These are phyloP conservation scores for Alces alces DNA, from an alignment of 2,113 vertebrate genomes.

Conservation along the genomic window DNA sequence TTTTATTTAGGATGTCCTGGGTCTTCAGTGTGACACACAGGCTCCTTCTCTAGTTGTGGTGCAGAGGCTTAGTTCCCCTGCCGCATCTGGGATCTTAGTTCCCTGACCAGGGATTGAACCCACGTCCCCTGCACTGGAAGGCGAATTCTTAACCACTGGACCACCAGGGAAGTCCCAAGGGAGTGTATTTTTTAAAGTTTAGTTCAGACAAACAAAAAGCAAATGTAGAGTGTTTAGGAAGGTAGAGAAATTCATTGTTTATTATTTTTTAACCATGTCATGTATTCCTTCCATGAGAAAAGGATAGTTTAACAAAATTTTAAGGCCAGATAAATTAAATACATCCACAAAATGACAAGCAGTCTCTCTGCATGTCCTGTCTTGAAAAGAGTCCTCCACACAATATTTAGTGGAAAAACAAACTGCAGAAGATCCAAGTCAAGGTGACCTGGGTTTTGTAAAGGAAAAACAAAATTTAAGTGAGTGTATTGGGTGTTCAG, in stretches of 20 bases:
- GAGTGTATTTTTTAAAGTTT: neutral
- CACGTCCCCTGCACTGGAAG: neutral
- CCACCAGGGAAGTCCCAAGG: neutral
- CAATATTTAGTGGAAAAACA: neutral
- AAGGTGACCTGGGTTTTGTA: neutral
- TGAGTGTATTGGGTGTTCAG: neutral
- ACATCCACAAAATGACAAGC: neutral
- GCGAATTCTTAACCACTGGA: neutral
- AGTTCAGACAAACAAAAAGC: neutral
- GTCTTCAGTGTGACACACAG: neutral
- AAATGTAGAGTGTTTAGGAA: neutral
- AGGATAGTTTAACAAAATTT: neutral
- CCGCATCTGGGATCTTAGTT: accelerated
- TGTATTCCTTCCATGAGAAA: neutral
- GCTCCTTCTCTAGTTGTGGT: neutral
- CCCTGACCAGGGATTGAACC: neutral
- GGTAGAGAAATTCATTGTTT: neutral
- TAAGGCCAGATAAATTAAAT: neutral
- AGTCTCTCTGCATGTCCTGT: neutral
- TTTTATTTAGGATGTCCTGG: neutral
- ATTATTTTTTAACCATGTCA: neutral
- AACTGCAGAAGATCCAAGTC: neutral
- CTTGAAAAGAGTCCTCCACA: neutral
- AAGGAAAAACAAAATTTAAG: neutral
- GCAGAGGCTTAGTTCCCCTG: neutral